A percentile compares a stretch with the other conserved stretches of the same genome.
Conservation (phyloP, 1,140 invertebrate genomes). For the Hypsibius dujardini region DNA sequence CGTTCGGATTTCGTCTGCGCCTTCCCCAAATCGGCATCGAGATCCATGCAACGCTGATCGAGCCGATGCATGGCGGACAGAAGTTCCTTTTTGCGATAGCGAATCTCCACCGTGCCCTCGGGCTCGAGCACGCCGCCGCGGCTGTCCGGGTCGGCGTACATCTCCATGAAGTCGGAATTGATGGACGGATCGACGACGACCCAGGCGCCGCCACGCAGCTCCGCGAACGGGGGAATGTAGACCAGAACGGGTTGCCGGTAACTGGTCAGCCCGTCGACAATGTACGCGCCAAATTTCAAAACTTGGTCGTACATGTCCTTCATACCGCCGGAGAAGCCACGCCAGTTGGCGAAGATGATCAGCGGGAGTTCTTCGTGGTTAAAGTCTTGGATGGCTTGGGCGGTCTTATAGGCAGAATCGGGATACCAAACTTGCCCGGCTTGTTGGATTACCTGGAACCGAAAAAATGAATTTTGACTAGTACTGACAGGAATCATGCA, state of each 20-base stretch:
- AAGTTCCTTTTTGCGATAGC: constrained; percentile 71
- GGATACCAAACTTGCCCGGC: constrained; percentile 97
- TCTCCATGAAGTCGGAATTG: constrained; percentile 86
- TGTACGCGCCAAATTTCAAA: constrained; percentile 94
- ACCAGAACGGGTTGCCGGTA: constrained; percentile 81
- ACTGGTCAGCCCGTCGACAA: constrained; percentile 74
- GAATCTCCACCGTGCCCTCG: constrained; percentile 93
- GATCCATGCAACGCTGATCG: constrained; percentile 36
- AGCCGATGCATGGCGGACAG: constrained; percentile 37
- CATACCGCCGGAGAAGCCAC: constrained; percentile 98
- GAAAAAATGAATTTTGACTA: too few relatives aligned
- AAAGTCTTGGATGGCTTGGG: constrained; percentile 91
- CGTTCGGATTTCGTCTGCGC: too few relatives aligned
- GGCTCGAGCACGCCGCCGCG: constrained; percentile 82
- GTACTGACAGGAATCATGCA: too few relatives aligned
- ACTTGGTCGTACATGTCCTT: constrained; percentile 99
- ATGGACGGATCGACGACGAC: constrained; percentile 92
- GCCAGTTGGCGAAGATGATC: constrained; percentile 98
- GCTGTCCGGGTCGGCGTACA: constrained; percentile 82
- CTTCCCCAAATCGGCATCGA: constrained; percentile 57
- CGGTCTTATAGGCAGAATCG: constrained; percentile 91
- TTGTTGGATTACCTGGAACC: too few relatives aligned
- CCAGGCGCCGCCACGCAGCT: constrained; percentile 93
- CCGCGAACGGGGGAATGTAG: constrained; percentile 88
- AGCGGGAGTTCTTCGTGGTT: constrained; percentile 78